Evolutionary conservation across 2,113 vertebrate genomes (phyloP).

Genomic region (Mesitornis unicolor): DNA sequence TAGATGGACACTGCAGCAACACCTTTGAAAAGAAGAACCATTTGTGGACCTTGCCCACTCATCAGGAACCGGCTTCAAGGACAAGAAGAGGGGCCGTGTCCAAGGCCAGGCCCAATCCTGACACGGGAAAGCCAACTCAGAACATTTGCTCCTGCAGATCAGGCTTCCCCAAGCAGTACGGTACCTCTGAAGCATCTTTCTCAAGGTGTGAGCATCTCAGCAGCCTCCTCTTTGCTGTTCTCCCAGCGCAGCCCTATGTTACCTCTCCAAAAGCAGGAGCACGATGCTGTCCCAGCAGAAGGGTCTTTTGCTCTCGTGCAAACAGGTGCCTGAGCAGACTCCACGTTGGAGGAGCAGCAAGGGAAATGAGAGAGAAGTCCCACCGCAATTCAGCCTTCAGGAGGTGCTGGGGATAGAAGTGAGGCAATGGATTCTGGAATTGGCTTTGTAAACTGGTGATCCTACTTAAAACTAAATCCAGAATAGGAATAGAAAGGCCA

Average conservation of each 20-base stretch:
- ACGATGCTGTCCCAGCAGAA: background rate
- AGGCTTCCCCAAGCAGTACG: background rate
- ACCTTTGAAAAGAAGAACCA: background rate
- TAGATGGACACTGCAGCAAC: background rate
- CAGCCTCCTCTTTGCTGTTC: background rate
- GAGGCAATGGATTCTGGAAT: slow-evolving; percentile 12
- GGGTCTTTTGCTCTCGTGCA: background rate
- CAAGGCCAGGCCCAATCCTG: background rate
- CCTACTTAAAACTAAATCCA: slow-evolving; percentile 55
- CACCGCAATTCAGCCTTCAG: background rate
- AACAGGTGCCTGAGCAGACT: background rate
- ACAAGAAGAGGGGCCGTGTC: background rate
- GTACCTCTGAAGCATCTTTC: background rate
- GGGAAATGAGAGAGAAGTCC: background rate
- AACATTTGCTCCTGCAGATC: background rate
- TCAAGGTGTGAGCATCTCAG: background rate
- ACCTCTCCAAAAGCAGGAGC: background rate
- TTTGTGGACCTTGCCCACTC: background rate
- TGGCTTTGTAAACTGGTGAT: slow-evolving; percentile 37
- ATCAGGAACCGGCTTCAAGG: background rate
- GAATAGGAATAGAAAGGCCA: slow-evolving; percentile 26
- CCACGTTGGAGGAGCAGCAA: background rate
- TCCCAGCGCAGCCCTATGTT: background rate
- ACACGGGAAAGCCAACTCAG: background rate
- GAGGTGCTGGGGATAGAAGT: background rate